Percentiles rank a stretch among this genome's conserved stretches.
Conservation (phyloP, 2,797 vertebrate species). For the Oreortyx pictus region DNA sequence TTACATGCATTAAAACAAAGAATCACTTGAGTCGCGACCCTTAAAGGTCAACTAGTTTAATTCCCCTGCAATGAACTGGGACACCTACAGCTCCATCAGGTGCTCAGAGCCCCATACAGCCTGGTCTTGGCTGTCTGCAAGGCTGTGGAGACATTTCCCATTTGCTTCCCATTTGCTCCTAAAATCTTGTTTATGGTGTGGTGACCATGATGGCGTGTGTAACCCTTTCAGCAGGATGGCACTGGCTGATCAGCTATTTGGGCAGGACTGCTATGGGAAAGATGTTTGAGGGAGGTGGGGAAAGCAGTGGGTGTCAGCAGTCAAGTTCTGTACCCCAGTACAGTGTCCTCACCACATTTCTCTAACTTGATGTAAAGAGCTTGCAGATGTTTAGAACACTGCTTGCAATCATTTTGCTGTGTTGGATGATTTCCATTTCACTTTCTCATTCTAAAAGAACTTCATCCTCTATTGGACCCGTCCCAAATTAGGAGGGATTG, state of each 20-base stretch:
- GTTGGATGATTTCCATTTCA: neutral
- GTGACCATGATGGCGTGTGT: neutral
- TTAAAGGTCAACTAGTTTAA: too few relatives aligned
- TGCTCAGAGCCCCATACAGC: too few relatives aligned
- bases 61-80: too few relatives aligned
- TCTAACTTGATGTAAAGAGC: neutral
- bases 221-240: neutral
- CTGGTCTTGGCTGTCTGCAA: too few relatives aligned
- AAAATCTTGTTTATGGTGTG: neutral
- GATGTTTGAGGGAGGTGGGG: neutral
- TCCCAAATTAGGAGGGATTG: neutral
- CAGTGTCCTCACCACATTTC: fast-evolving
- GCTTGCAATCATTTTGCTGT: neutral
- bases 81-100: too few relatives aligned
- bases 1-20: neutral
- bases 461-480: neutral
- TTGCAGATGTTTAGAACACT: neutral
- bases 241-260: neutral
- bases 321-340: neutral
- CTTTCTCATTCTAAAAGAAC: neutral
- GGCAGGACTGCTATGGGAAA: neutral
- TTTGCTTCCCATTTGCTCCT: neutral
- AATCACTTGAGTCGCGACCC: too few relatives aligned
- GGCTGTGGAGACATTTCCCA: neutral
- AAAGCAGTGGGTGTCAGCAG: neutral